phyloP scores from a whole-genome alignment of 2,113 vertebrate genomes.

The Labeo catla region DNA sequence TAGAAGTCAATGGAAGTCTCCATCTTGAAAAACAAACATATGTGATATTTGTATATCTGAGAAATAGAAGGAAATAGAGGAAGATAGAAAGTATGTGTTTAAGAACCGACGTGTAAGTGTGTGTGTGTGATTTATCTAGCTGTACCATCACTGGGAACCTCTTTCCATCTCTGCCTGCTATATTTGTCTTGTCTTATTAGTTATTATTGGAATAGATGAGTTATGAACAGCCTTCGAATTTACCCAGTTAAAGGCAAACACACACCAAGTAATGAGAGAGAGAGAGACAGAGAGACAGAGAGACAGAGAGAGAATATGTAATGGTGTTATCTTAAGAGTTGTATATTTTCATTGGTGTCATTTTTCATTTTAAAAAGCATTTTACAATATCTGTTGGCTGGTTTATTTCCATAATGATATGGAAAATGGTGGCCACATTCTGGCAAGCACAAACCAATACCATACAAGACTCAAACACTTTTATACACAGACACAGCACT shows the following conservation, averaged over 20 bases:
- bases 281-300: not conserved
- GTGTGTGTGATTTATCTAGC: not conserved
- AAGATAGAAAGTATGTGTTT: not conserved
- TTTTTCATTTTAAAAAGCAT: slow-evolving; percentile 47
- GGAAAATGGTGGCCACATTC: not conserved
- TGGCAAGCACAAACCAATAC: not conserved
- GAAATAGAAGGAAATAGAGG: not conserved
- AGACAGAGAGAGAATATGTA: not conserved
- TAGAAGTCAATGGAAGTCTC: not conserved
- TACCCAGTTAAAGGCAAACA: slow-evolving; percentile 48
- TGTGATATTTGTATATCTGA: not conserved
- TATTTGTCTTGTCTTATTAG: slow-evolving; percentile 60
- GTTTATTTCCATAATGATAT: slow-evolving; percentile 28
- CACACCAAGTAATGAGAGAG: slow-evolving; percentile 37
- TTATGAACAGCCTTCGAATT: slow-evolving; percentile 58
- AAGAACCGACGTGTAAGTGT: not conserved
- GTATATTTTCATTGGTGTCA: slow-evolving; percentile 39
- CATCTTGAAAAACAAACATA: not conserved
- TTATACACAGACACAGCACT: not conserved
- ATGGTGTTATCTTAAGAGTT: slow-evolving; percentile 15
- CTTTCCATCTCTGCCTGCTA: slow-evolving; percentile 39
- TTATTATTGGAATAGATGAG: slow-evolving; percentile 57
- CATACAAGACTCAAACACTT: not conserved
- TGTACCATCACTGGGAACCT: slow-evolving; percentile 18
- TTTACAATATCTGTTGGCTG: slow-evolving; percentile 39